Conservation (phyloP, 2,113 vertebrate species). For the Jaculus jaculus region DNA sequence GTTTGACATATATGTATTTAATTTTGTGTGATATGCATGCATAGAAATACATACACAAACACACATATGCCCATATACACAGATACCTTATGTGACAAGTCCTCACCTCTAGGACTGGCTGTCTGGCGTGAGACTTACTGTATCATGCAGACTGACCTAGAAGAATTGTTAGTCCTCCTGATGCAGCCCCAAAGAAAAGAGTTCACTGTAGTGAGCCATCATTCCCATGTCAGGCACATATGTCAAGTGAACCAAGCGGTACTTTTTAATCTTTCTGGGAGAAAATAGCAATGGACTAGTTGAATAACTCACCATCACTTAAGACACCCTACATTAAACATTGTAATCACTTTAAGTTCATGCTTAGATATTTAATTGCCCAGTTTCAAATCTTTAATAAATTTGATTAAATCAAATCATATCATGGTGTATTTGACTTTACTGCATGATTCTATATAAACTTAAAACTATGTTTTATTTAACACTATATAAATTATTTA, state of each 20-base stretch:
- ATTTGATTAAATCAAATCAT: not conserved
- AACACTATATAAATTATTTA: constrained; percentile 9
- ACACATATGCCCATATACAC: no score
- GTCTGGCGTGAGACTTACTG: not conserved
- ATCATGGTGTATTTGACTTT: not conserved
- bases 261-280: not conserved
- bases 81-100: no score
- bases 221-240: not conserved
- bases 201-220: not conserved
- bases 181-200: not conserved
- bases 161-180: not conserved
- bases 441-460: not conserved
- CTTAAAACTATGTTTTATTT: not conserved
- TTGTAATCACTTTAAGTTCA: not conserved
- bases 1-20: not conserved
- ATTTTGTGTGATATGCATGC: not conserved
- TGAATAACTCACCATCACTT: not conserved
- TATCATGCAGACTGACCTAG: not conserved
- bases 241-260: not conserved
- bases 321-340: not conserved
- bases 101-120: not conserved
- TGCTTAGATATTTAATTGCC: not conserved
- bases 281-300: not conserved
- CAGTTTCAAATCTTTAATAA: not conserved
- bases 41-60: not conserved